These are phyloP conservation scores for Himalopsyche kuldschensis DNA, from an alignment of 2,888 invertebrate species.

Conservation along the genomic window DNA sequence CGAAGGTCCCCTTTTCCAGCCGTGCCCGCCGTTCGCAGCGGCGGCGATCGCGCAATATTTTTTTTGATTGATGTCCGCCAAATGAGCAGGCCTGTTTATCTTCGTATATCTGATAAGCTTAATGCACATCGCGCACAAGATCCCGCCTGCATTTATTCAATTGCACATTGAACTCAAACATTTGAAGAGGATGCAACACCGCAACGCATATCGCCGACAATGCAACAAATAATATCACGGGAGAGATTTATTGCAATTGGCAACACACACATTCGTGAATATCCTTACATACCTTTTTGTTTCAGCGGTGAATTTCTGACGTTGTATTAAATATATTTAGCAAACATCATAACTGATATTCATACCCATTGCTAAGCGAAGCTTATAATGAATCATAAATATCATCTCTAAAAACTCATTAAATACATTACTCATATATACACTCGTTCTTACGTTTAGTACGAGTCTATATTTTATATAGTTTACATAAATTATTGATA, in stretches of 20 bases:
- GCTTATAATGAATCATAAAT: no score
- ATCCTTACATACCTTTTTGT: neutral
- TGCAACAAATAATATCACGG: neutral
- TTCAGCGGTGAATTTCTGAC: neutral
- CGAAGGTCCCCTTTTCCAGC: neutral
- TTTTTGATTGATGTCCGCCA: constrained; percentile 17
- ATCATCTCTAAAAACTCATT: no score
- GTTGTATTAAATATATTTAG: no score
- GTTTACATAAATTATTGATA: no score
- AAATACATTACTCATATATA: no score
- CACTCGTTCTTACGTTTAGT: no score
- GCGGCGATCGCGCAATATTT: neutral
- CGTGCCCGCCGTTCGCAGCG: neutral
- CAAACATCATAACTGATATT: no score
- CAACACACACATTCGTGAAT: neutral
- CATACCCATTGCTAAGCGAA: no score
- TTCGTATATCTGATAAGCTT: constrained; percentile 12
- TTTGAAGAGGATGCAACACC: neutral
- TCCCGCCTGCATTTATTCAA: constrained; percentile 1
- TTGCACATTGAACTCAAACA: neutral
- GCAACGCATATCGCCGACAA: neutral
- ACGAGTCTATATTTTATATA: no score
- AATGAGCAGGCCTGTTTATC: constrained; percentile 4
- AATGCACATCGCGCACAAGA: neutral
- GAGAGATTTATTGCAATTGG: neutral